Evolutionary conservation across 1,140 invertebrate genomes (phyloP), one percentile per base, ranked within the genome.

Genomic region (Drosophila littoralis): DNA sequence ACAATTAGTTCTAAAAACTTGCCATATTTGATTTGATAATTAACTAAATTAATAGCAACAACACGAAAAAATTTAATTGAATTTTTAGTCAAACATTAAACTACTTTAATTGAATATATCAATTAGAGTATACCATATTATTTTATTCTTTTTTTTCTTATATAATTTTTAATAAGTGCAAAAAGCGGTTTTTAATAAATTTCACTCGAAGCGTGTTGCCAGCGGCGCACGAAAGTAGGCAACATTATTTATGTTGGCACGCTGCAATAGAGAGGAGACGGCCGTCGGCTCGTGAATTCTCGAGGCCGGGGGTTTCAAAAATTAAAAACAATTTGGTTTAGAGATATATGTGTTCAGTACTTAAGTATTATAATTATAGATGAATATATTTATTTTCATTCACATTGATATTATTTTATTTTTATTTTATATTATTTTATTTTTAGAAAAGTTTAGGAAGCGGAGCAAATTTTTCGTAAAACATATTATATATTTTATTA

Each of bases 101-200:
- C 10, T 13, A 8, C 42, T 33, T 46, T 46, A 45, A 59, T 59
- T 59, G 42, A 45, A 59, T 59, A 46, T 35, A 46, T 59, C 42
- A 59, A 59, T 59, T 59, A 59, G 17, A 59, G 55, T 28, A 45
- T 43, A 33, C 28, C 13, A 59, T 59, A 46, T 46, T 59, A 33
- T 35, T 45, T 33, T 12, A 10, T 22, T 40, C 28, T 22, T 40
- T 55, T n/a, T 15, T 3, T 2, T 59, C 0, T 6, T 28, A 4
- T 10, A 67, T 80, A 54, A 43, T 72, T 66, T 75, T 63, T 60
- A 51, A 66, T 72, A 83, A 76, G 66, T 76, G 77, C 54, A 50
- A 78, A 67, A 64, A 58, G 65, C 61, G 60, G 73, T 83, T 52
- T 69, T 70, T 76, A 78, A 84, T 85, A 85, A 86, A 85, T 85